Evolutionary conservation across 2,888 invertebrate genomes (phyloP).

Genomic region (Platynereis dumerilii): DNA sequence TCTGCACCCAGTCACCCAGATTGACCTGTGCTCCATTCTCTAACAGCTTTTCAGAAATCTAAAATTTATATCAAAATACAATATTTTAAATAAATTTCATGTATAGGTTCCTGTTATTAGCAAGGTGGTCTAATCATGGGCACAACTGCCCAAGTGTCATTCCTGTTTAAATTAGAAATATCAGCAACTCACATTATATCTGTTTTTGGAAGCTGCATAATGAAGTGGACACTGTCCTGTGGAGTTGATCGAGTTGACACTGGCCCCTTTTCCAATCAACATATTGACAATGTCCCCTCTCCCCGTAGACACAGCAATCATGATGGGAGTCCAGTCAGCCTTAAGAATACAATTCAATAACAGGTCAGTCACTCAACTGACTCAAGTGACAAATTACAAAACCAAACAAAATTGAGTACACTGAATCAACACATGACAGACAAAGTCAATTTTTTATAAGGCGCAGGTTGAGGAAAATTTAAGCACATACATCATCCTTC

Average conservation of each 20-base stretch:
- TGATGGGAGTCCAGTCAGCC: constrained; percentile 74
- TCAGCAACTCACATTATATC: constrained; percentile 69
- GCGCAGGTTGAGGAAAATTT: neutral
- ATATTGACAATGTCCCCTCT: constrained; percentile 73
- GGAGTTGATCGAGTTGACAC: constrained; percentile 75
- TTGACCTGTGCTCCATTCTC: constrained; percentile 75
- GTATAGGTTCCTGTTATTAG: too few species aligned
- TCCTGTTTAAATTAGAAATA: too few species aligned
- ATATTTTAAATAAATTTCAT: too few species aligned
- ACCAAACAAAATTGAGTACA: too few species aligned
- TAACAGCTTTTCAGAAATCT: constrained; percentile 75
- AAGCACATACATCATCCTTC: constrained; percentile 74
- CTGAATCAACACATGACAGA: too few species aligned
- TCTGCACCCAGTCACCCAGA: constrained; percentile 62
- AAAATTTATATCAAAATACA: constrained; percentile 25
- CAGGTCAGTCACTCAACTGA: neutral
- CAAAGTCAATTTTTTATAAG: too few species aligned
- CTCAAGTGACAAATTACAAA: too few species aligned
- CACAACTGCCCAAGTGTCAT: too few species aligned
- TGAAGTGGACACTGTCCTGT: constrained; percentile 83
- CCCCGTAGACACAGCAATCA: constrained; percentile 82
- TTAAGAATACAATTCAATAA: too few species aligned
- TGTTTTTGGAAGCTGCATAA: constrained; percentile 86
- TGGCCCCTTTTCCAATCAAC: constrained; percentile 73
- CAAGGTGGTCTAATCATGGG: too few species aligned